Evolutionary conservation across 2,113 vertebrate genomes (phyloP).

Genomic region (Acinonyx jubatus): DNA sequence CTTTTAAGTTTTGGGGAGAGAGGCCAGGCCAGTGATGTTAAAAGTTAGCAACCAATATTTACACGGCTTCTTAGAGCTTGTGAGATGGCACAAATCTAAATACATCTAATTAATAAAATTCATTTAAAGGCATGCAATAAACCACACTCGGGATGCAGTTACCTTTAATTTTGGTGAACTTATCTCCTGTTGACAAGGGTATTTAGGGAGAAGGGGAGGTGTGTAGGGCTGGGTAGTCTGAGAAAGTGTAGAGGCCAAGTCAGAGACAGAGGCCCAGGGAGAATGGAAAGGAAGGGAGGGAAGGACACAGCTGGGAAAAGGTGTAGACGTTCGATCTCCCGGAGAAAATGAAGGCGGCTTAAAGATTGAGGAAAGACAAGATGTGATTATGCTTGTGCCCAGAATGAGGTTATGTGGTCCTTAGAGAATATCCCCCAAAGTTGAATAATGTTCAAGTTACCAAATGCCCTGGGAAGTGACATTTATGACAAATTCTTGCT

Average conservation of each 20-base stretch:
- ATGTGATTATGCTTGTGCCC: conserved; percentile 56
- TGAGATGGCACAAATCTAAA: conserved; percentile 31
- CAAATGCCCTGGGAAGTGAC: not conserved
- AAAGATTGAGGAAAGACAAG: conserved; percentile 80
- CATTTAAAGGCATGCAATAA: conserved; percentile 59
- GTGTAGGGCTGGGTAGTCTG: conserved; percentile 79
- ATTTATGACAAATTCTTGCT: not conserved
- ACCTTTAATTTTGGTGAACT: conserved; percentile 92
- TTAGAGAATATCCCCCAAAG: not conserved
- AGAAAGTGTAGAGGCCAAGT: conserved; percentile 66
- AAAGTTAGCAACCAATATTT: conserved; percentile 73
- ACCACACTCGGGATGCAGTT: conserved; percentile 83
- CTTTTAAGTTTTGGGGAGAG: not conserved
- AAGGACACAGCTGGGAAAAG: conserved; percentile 72
- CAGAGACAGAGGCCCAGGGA: conserved; percentile 78
- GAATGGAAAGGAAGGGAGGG: conserved; percentile 76
- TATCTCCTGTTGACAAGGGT: conserved; percentile 85
- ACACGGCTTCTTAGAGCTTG: conserved; percentile 52
- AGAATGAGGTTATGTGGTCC: not conserved
- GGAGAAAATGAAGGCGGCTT: conserved; percentile 79
- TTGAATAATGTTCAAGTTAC: not conserved
- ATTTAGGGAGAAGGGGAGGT: conserved; percentile 85
- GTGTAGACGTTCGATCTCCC: conserved; percentile 68
- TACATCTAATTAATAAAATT: conserved; percentile 55
- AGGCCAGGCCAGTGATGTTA: conserved; percentile 66